These are phyloP conservation scores for Sebastes diaconus DNA, from an alignment of 2,797 vertebrate species.

Conservation along the genomic window DNA sequence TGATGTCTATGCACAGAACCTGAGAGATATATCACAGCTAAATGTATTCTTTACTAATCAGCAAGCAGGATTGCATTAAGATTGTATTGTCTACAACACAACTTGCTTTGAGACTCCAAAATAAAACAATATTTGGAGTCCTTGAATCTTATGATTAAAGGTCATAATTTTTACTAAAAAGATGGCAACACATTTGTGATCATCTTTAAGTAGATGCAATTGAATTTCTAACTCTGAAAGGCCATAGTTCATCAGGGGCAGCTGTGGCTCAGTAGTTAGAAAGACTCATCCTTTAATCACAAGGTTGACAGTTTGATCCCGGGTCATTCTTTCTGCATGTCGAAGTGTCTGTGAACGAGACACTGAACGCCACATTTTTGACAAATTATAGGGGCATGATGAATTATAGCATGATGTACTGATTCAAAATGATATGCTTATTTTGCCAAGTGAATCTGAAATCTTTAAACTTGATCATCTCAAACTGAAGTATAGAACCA, in stretches of 20 bases:
- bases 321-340: too few species aligned
- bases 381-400: background rate
- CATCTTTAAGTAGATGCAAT: background rate
- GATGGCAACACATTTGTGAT: background rate
- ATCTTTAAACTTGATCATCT: background rate
- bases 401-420: background rate
- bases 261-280: too few species aligned
- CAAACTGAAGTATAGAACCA: background rate
- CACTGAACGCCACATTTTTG: fast-evolving
- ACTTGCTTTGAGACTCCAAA: background rate
- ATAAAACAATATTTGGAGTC: background rate
- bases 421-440: background rate
- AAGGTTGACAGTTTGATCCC: too few species aligned
- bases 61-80: background rate
- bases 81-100: background rate
- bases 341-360: too few species aligned
- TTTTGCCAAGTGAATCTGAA: background rate
- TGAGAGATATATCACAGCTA: background rate
- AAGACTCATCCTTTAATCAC: too few species aligned
- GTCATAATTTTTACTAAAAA: background rate
- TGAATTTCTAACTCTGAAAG: background rate
- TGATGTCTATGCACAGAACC: too few species aligned
- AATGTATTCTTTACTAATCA: background rate
- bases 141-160: background rate
- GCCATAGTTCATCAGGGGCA: too few species aligned